Evolutionary conservation across 2,888 invertebrate genomes (phyloP).

Genomic region (Acronicta leporina): DNA sequence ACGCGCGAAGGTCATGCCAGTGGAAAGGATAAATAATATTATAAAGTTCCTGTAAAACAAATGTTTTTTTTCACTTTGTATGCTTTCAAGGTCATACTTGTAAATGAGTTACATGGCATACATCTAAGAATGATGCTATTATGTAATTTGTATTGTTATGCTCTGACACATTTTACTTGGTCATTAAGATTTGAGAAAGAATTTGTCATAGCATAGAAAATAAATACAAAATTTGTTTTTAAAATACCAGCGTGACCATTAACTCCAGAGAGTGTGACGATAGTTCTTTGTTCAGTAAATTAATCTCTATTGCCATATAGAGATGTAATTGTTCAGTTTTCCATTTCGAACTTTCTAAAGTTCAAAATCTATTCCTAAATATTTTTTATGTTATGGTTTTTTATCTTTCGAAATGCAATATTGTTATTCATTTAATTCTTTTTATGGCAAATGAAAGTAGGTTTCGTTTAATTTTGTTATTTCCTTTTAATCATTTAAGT

Average conservation of each 20-base stretch:
- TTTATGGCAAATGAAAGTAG: constrained; percentile 42
- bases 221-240: constrained; percentile 50
- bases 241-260: constrained; percentile 46
- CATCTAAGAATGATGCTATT: constrained; percentile 51
- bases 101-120: constrained; percentile 38
- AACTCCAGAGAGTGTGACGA: constrained; percentile 61
- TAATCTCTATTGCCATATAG: constrained; percentile 36
- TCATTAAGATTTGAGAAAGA: constrained; percentile 59
- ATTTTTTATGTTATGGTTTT: constrained; percentile 14
- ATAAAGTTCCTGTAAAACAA: constrained; percentile 42
- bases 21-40: too few species aligned
- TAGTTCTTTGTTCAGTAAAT: constrained; percentile 54
- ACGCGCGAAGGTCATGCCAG: too few species aligned
- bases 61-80: constrained; percentile 17
- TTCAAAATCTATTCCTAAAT: constrained; percentile 19
- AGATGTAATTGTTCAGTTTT: constrained; percentile 35
- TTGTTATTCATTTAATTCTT: constrained; percentile 42
- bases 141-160: constrained; percentile 55
- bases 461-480: constrained; percentile 56
- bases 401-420: constrained; percentile 20
- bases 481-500: constrained; percentile 47
- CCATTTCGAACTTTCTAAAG: constrained; percentile 28
- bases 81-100: constrained; percentile 33
- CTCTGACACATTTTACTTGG: constrained; percentile 57
- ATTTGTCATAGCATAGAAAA: constrained; percentile 58